These are phyloP conservation scores for Hydrophis major DNA, from an alignment of 2,797 vertebrate genomes.

Conservation along the genomic window DNA sequence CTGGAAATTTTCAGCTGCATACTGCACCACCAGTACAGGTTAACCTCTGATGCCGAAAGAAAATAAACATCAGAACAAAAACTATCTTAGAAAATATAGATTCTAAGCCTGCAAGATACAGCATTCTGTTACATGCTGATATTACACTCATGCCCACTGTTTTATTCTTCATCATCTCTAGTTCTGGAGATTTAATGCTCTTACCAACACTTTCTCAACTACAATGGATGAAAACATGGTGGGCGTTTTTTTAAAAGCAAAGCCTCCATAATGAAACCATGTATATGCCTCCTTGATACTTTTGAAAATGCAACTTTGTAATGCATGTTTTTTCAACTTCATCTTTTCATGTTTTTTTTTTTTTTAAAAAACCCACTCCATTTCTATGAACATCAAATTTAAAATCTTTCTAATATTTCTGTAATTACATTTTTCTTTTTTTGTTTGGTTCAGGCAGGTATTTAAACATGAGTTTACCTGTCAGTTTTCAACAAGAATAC, in stretches of 20 bases:
- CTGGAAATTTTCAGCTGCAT: not conserved
- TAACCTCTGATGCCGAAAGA: not conserved
- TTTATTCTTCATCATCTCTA: not conserved
- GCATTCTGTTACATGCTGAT: too few relatives aligned
- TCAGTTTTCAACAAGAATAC: not conserved
- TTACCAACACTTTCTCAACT: not conserved
- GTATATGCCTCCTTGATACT: not conserved
- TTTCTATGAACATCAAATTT: not conserved
- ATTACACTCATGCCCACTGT: not conserved
- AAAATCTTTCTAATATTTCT: not conserved
- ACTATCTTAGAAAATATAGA: not conserved
- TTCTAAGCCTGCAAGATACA: not conserved
- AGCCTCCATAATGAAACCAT: not conserved
- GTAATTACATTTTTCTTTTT: not conserved
- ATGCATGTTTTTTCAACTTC: not conserved
- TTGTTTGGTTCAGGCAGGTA: not conserved
- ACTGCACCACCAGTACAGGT: not conserved
- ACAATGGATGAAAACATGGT: not conserved
- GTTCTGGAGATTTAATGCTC: not conserved
- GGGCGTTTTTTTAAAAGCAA: not conserved
- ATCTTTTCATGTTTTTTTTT: not conserved
- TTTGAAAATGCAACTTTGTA: not conserved
- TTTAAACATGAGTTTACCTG: not conserved
- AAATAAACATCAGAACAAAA: not conserved
- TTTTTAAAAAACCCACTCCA: not conserved